Evolutionary conservation across 2,113 vertebrate species (phyloP), one percentile per base, ranked within the genome.

Genomic region (Ceyx margarethae): DNA sequence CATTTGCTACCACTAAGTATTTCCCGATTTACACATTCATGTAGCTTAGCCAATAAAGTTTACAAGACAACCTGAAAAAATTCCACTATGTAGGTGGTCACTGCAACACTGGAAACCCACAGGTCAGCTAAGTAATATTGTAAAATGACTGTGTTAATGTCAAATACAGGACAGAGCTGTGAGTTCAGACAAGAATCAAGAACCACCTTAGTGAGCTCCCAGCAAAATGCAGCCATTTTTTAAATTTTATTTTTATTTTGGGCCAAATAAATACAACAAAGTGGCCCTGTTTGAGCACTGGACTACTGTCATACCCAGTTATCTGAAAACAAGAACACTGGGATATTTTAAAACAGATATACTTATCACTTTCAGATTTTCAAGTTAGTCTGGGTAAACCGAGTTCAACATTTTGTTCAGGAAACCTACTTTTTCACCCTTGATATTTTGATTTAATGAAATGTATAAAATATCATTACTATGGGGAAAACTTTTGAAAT

Each of bases 271-370:
- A 13, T 72, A 53, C 37, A 31, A 9, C 25, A 31, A 62, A 51
- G 1, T 40, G 22, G 3, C 20, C 45, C 15, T 91, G 5, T 78
- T 64, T 58, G 37, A 37, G 28, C 20, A 61, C 22, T 90, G n/a
- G 26, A 15, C 3, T 57, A 9, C 15, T 79, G 2, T 7, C 53
- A 68, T 45, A 72, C 3, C 2, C 9, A 74, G 10, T 26, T 62
- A 65, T 25, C 21, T 65, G 3, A 66, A 65, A 89, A 45, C 3
- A 57, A 42, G 51, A 2, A 19, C 0, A 0, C 33, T 31, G 65
- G 5, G 18, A 76, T 37, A 76, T 53, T 45, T 80, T 21, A 19
- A 81, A 71, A 75, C 17, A 4, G 48, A 33, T 18, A 21, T 3
- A 20, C 5, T 29, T 87, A 51, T 37, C 5, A 45, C 15, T 46